A percentile compares a stretch with the other conserved stretches of the same genome.
Evolutionary conservation across 1,140 invertebrate species (phyloP).

Genomic region (Drosophila pseudoananassae): DNA sequence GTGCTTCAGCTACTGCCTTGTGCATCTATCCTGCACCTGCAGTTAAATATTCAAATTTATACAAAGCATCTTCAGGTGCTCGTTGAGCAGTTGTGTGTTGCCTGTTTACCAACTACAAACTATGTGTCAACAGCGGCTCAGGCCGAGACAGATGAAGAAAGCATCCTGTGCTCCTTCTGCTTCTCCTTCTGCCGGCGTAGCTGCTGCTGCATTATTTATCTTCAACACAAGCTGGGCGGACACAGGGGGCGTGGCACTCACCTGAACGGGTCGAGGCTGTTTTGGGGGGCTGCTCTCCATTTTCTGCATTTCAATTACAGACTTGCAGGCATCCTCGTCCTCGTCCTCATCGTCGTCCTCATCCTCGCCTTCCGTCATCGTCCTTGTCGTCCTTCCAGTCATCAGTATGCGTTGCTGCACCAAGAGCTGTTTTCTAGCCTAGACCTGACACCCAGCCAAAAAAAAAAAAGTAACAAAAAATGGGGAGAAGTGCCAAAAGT

Average conservation of each 20-base stretch:
- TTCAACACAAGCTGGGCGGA: conserved; percentile 21
- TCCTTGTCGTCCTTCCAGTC: conserved; percentile 19
- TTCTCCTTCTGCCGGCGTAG: neutral
- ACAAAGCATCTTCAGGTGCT: conserved; percentile 77
- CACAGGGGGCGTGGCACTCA: conserved; percentile 4
- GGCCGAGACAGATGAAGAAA: conserved; percentile 70
- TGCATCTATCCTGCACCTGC: conserved; percentile 28
- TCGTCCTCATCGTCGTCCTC: conserved; percentile 17
- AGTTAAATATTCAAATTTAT: conserved; percentile 81
- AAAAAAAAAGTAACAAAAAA: neutral
- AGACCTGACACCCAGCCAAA: conserved; percentile 23
- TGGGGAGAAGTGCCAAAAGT: conserved; percentile 19
- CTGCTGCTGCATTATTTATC: conserved; percentile 75
- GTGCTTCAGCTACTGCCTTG: neutral
- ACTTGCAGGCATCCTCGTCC: conserved; percentile 19
- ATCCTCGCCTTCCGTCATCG: conserved; percentile 13
- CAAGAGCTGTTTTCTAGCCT: conserved; percentile 42
- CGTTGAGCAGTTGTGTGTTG: conserved; percentile 56
- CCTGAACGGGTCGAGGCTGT: conserved; percentile 61
- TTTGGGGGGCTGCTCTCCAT: conserved; percentile 29
- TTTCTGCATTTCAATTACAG: conserved; percentile 75
- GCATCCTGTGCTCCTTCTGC: conserved; percentile 24
- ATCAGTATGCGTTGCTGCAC: conserved; percentile 55
- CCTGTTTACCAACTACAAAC: conserved; percentile 76
- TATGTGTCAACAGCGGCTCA: conserved; percentile 74